These are phyloP conservation scores for Stenotaenia linearis DNA, from an alignment of 2,888 invertebrate genomes.

Conservation along the genomic window DNA sequence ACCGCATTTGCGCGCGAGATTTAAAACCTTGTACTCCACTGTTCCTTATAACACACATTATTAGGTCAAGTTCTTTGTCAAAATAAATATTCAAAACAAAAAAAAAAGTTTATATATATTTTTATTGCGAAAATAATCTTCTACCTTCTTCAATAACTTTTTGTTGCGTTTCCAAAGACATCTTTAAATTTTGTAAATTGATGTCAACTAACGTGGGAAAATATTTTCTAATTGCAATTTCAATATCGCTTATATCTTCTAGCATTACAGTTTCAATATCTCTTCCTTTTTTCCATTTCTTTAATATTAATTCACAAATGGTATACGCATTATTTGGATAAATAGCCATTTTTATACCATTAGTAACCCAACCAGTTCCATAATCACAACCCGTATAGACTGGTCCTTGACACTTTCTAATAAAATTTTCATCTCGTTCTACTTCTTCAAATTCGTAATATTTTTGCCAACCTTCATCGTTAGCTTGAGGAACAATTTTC, in stretches of 20 bases:
- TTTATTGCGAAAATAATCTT: neutral
- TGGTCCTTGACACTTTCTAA: neutral
- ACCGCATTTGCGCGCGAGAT: neutral
- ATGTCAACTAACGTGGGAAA: neutral
- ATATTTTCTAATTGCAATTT: neutral
- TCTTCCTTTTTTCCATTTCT: neutral
- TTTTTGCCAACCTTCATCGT: constrained; percentile 27
- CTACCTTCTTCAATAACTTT: neutral
- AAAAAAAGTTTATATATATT: no score
- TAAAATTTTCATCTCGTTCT: neutral
- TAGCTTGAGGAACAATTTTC: neutral
- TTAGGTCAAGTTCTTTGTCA: no score
- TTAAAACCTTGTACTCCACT: no score
- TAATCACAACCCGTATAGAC: neutral
- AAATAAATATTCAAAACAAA: no score
- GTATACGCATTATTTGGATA: neutral
- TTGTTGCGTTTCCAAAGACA: neutral
- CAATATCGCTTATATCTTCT: neutral
- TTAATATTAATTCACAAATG: neutral
- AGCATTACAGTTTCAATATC: neutral
- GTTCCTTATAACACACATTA: no score
- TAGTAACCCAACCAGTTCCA: neutral
- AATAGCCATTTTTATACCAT: neutral
- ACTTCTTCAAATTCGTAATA: constrained; percentile 17
- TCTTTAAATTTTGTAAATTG: neutral